Percentiles rank a stretch among this genome's conserved stretches.
phyloP scores from a whole-genome alignment of 23 tunicate species.

The Trididemnum nubilum region DNA sequence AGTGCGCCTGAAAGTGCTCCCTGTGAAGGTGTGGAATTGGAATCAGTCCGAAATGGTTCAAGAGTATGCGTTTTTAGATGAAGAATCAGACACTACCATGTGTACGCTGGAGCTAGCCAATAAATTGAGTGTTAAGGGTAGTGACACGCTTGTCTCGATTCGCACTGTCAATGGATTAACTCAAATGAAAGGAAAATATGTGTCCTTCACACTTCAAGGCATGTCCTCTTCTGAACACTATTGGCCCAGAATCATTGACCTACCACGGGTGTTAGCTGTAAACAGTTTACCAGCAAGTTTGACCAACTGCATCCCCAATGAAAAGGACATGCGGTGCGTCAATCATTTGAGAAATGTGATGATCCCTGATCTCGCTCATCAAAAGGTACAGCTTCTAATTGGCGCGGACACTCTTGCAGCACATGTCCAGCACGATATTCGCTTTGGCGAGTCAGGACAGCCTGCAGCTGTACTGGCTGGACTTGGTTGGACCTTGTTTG shows the following conservation, averaged over 20 bases:
- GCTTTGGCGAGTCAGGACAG: background rate
- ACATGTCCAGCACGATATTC: background rate
- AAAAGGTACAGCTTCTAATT: background rate
- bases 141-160: background rate
- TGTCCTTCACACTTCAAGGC: background rate
- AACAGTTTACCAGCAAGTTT: background rate
- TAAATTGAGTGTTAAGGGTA: background rate
- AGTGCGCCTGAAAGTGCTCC: background rate
- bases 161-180: background rate
- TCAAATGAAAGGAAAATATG: background rate
- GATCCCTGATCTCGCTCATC: background rate
- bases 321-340: background rate
- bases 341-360: background rate
- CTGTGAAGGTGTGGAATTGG: background rate
- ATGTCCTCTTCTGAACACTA: background rate
- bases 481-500: background rate
- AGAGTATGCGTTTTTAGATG: background rate
- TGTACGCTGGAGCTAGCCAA: background rate
- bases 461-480: background rate
- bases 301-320: background rate
- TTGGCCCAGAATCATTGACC: background rate
- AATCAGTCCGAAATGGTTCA: background rate
- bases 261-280: background rate
- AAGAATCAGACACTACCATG: slow-evolving; percentile 1
- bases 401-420: no score